Conservation (phyloP, 2,888 invertebrate genomes). For the Hecatera dysodea region DNA sequence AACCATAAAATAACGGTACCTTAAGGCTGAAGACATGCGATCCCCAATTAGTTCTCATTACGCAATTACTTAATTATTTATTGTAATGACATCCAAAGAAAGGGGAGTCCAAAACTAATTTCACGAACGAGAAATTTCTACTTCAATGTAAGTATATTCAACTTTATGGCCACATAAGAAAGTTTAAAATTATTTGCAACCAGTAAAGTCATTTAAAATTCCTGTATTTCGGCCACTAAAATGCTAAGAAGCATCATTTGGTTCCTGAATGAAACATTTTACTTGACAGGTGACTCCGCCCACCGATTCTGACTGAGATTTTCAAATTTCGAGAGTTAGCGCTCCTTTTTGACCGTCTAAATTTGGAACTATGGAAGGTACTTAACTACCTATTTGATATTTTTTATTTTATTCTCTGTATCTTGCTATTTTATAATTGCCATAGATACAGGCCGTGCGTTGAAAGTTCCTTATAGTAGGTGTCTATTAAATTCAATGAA, state of each 20-base stretch:
- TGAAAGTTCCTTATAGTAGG: not conserved
- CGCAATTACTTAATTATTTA: slow-evolving; percentile 52
- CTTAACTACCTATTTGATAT: too few relatives aligned
- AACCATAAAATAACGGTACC: not conserved
- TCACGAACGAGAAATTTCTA: not conserved
- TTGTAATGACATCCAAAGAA: slow-evolving; percentile 17
- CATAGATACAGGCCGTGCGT: not conserved
- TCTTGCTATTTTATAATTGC: not conserved
- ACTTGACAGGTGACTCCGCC: slow-evolving; percentile 20
- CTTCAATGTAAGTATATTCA: slow-evolving; percentile 10
- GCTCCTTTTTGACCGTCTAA: not conserved
- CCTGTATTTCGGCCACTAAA: slow-evolving; percentile 24
- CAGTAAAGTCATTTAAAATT: slow-evolving; percentile 10
- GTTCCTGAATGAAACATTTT: slow-evolving; percentile 26
- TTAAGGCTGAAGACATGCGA: slow-evolving; percentile 13
- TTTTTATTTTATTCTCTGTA: too few relatives aligned
- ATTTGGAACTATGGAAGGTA: not conserved
- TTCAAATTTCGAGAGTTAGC: not conserved
- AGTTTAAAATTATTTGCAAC: slow-evolving; percentile 1
- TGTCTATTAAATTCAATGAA: too few relatives aligned
- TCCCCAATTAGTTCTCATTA: slow-evolving; percentile 48
- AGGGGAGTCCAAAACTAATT: slow-evolving; percentile 19
- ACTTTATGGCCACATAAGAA: not conserved
- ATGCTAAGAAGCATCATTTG: slow-evolving; percentile 34
- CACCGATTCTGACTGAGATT: slow-evolving; percentile 5